Evolutionary conservation across 2,888 invertebrate genomes (phyloP), one percentile per base, ranked within the genome.

Genomic region (Cactoblastis cactorum): DNA sequence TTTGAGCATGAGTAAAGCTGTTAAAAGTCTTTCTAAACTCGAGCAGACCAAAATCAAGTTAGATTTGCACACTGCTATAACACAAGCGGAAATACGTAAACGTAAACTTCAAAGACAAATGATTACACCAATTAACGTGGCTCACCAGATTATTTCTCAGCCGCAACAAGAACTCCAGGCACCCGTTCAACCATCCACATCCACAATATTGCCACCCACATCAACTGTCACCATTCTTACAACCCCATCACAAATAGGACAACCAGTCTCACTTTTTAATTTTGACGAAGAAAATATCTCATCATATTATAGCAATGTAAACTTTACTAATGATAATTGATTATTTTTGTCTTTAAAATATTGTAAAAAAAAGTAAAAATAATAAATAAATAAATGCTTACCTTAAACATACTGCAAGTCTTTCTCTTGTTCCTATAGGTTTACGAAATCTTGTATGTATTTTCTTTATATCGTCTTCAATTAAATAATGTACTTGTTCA

Each of bases 31-130:
- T 19, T 57, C 65, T 1, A 63, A 55, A 52, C 52, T 62, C 3
- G 63, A 65, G n/a, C 67, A 67, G 43, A 55, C 58, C 4, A 61
- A 58, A 59, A 63, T 65, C 12, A 63, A 65, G 49, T 55, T 67
- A 45, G 61, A 65, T 52, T 57, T 65, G 37, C 63, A 63, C 47
- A 59, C 37, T 12, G 63, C 63, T 32, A 56, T 67, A 48, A 57
- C 57, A 22, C 51, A 63, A 47, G 63, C 63, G 5, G 54, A 61
- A 59, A 60, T 61, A 17, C 59, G 56, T 14, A 9, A 47, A 22
- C 52, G n/a, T n/a, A n/a, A n/a, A n/a, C n/a, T 59, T 57, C 45
- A 54, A 51, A 39, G 48, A 49, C 15, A 37, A 15, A 15, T 14
- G 6, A 37, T n/a, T n/a, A n/a, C n/a, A n/a, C n/a, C n/a, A 37